Base-by-base conservation (phyloP, 2,797 vertebrate genomes). In the Lithobates sylvaticus region DNA sequence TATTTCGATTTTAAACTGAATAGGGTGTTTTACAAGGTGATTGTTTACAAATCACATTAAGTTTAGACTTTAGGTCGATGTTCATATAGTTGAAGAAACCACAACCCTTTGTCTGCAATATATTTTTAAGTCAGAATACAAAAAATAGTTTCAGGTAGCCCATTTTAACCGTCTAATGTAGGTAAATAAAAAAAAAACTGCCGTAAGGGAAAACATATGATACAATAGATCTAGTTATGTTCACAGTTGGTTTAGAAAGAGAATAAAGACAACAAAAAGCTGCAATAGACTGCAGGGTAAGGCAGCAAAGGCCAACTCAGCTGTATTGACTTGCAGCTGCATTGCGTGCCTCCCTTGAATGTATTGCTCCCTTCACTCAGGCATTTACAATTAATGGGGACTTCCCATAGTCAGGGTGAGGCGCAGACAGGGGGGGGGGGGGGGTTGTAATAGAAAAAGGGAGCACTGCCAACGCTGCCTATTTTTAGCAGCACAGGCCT, bases 311-410 rank as follows among this genome's bases (percentile, higher is more conserved):
- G 54, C 3, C 23, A 47, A 73, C 67, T 73, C 36, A 26, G 32
- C 73, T 32, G 72, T 67, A 78, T 84, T 47, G 64, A 78, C 23
- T 50, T 47, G 76, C 36, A 84, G 76, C 86, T 87, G 86, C 86
- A 87, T 83, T 83, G 76, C 81, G 81, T 83, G 81, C 68, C 76
- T 83, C 27, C 21, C 26, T 61, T 86, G 34, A 79, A 68, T 42
- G 81, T 79, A 67, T 69, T 79, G 76, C 77, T 80, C 27, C 73
- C 70, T 87, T 54, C 76, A 74, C 76, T 84, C 76, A 84, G 81
- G 86, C 76, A 84, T 83, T 87, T 87, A 78, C 80, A 83, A 83
- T 87, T 80, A 84, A 69, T 58, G 79, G 71, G 81, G 76, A 69
- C 81, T 87, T 87, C 71, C 61, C 85, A 84, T 76, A 68, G 71